These are phyloP conservation scores for Cryptoleucopteryx plumbea DNA, from an alignment of 2,113 vertebrate species.

Conservation along the genomic window DNA sequence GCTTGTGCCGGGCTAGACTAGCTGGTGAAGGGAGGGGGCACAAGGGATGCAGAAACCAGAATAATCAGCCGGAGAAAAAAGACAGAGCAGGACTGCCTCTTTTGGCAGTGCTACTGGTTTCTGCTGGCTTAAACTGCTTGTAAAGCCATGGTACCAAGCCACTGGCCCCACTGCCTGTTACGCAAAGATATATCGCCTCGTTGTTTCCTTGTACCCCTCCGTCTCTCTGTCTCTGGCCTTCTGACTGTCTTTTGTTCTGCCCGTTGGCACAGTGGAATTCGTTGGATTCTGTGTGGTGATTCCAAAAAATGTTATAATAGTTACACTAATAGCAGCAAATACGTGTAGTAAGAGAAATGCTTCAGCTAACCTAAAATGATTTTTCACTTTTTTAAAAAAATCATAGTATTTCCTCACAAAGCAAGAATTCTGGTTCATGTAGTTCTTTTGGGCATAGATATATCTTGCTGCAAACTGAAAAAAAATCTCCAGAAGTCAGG, in stretches of 20 bases:
- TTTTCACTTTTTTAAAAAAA: neutral
- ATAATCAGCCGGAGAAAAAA: neutral
- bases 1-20: neutral
- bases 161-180: neutral
- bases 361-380: neutral
- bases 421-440: neutral
- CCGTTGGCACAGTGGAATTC: neutral
- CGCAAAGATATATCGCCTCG: neutral
- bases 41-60: neutral
- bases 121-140: neutral
- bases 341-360: neutral
- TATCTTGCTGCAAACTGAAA: neutral
- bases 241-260: fast-evolving
- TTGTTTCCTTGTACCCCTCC: neutral
- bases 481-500: neutral
- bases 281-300: neutral
- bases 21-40: neutral
- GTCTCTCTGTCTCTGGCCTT: neutral
- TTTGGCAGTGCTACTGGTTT: neutral
- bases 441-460: neutral
- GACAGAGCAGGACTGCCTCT: neutral
- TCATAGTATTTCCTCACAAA: neutral
- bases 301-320: neutral
- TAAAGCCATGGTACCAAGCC: neutral
- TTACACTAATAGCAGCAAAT: neutral